Conservation (phyloP, 2,888 invertebrate genomes). For the Brachypalpus laphriformis region DNA sequence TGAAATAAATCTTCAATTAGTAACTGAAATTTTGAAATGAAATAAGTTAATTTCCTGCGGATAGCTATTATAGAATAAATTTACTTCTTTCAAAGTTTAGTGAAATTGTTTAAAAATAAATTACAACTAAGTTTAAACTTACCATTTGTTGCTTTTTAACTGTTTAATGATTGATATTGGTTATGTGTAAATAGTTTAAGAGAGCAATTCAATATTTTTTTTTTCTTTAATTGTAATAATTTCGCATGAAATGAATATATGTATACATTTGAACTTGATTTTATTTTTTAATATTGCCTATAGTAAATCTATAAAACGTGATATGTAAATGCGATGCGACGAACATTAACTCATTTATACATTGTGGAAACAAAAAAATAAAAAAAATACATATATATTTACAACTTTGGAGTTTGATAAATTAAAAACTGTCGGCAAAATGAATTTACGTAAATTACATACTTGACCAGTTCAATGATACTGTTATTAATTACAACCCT, state of each 20-base stretch:
- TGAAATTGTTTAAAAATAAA: constrained; percentile 28
- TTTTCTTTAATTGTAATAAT: neutral
- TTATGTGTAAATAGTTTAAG: constrained; percentile 55
- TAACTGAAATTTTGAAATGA: neutral
- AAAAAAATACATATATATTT: constrained; percentile 59
- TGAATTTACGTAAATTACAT: constrained; percentile 35
- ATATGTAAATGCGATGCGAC: constrained; percentile 72
- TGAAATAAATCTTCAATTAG: constrained; percentile 33
- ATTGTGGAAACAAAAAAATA: neutral
- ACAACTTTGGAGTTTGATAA: constrained; percentile 62
- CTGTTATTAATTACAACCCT: constrained; percentile 64
- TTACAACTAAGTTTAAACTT: neutral
- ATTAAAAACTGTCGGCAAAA: constrained; percentile 4
- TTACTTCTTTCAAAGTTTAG: constrained; percentile 19
- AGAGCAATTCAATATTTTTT: neutral
- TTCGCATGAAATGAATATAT: neutral
- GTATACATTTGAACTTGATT: constrained; percentile 14
- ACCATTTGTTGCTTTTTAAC: constrained; percentile 39
- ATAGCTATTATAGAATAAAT: constrained; percentile 26
- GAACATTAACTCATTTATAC: constrained; percentile 60
- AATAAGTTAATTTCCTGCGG: neutral
- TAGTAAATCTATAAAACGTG: constrained; percentile 62
- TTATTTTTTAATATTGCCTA: constrained; percentile 11
- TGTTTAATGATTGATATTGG: constrained; percentile 36
- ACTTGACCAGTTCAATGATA: constrained; percentile 50